Evolutionary conservation across 2,888 invertebrate genomes (phyloP), one percentile per base, ranked within the genome.

Genomic region (Pyrrhia umbra): DNA sequence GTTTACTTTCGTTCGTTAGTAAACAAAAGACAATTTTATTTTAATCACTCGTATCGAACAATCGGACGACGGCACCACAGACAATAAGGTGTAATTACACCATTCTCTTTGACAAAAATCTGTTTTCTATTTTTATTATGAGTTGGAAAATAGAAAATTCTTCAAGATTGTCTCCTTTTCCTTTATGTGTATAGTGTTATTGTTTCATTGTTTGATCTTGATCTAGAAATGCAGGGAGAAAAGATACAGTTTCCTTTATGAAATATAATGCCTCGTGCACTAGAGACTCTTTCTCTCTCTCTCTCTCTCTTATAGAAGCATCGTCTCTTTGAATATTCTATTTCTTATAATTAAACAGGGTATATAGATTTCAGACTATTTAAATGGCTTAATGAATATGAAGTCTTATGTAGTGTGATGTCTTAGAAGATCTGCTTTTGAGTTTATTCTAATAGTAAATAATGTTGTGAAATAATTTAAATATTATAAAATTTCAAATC

Each of bases 81-180:
- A 89, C 87, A 89, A 88, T 88, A 85, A 89, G 83, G 73, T 82
- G 83, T 88, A 90, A 90, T 91, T 89, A 87, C 88, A 76, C 82
- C 80, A 79, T 85, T 82, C 80, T 84, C 84, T 83, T 85, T 84
- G 80, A 83, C 74, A 68, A 72, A 69, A 74, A 75, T 78, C 77
- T 78, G 68, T 82, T 79, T 74, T 78, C 5, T 66, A 21, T 52
- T 46, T 46, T 75, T 57, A 34, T 39, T 51, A 18, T 37, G 8
- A 50, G 20, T 18, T 52, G 18, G 18, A 10, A 45, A 52, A 56
- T 20, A 50, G 15, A 39, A 72, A 25, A 21, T 4, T 40, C 21
- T 47, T 46, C 2, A 40, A 21, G 52, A 51, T 51, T 18, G 39
- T 20, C 39, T 47, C n/a, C 49, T 23, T 34, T 18, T 15, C n/a